These are phyloP conservation scores for Ditylenchus weischeri DNA, from an alignment of 2,888 invertebrate species.

Conservation along the genomic window DNA sequence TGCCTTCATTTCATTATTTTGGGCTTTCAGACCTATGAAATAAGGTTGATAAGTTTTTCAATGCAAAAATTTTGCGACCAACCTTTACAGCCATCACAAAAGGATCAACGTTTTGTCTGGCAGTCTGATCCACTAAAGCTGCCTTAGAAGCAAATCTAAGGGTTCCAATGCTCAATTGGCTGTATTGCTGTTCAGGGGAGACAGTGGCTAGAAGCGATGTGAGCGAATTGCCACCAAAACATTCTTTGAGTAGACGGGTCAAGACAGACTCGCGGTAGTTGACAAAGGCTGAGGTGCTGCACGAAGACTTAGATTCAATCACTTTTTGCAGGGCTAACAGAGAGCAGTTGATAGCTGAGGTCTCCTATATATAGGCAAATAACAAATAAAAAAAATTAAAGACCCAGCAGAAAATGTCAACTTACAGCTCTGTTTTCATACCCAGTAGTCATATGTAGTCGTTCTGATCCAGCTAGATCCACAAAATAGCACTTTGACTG, in stretches of 20 bases:
- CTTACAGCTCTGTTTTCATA: slow-evolving; percentile 9
- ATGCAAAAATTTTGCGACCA: neutral
- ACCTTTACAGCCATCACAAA: slow-evolving; percentile 11
- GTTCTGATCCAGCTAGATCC: slow-evolving; percentile 82
- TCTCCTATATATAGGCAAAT: slow-evolving; percentile 65
- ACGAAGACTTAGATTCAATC: slow-evolving; percentile 55
- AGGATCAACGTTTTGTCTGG: slow-evolving; percentile 13
- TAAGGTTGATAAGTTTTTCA: neutral
- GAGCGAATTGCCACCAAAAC: slow-evolving; percentile 29
- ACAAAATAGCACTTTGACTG: slow-evolving; percentile 69
- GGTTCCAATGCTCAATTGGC: slow-evolving; percentile 12
- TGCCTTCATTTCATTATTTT: slow-evolving; percentile 22
- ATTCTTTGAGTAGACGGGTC: slow-evolving; percentile 29
- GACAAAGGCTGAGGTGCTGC: slow-evolving; percentile 50
- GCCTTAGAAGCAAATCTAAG: slow-evolving; percentile 23
- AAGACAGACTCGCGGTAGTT: slow-evolving; percentile 32
- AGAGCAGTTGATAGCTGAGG: slow-evolving; percentile 76
- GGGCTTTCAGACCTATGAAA: slow-evolving; percentile 10
- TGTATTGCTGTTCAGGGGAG: slow-evolving; percentile 20
- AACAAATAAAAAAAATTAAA: too few relatives aligned
- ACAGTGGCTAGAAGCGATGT: slow-evolving; percentile 28
- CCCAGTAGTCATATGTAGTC: slow-evolving; percentile 60
- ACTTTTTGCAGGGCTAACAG: slow-evolving; percentile 48
- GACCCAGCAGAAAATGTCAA: neutral
- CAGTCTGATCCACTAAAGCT: slow-evolving; percentile 18